Evolutionary conservation across 2,113 vertebrate genomes (phyloP), one percentile per base, ranked within the genome.

Genomic region (Nothocercus julius): DNA sequence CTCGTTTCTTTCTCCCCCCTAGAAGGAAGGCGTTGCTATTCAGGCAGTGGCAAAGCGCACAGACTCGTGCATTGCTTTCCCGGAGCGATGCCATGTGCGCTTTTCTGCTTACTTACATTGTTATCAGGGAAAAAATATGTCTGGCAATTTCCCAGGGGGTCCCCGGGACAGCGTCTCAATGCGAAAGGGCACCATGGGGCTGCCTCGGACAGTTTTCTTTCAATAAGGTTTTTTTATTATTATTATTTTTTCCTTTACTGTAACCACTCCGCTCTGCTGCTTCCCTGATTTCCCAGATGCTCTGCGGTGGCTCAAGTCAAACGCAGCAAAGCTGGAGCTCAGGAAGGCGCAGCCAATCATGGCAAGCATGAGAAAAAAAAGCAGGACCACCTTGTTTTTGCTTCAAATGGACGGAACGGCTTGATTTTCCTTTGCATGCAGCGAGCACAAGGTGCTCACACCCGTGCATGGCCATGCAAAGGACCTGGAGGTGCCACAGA

Each of bases 201-300:
- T 96, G 92, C 95, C 86, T 86, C 6, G 88, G 96, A 96, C 94
- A 94, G 94, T 95, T 96, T 97, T 96, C 94, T 97, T 97, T 95
- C 95, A 97, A 76, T 88, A 82, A 96, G 87, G 49, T 49, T 49
- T 49, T 36, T 49, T 24, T 49, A 49, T 49, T 49, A 49, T 3
- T 54, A 21, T 49, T 38, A 49, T 24, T 51, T 56, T 66, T 45
- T 44, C 47, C 25, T 75, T 62, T 74, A 96, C 97, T 97, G 96
- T 96, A 93, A 96, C 90, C 95, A 96, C 96, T 94, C 93, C 88
- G 96, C 94, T 97, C 95, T 78, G 95, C 93, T 97, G 97, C 97
- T 97, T 95, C 96, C 67, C 91, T 96, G 97, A 94, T 96, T 97
- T 94, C 95, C 95, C 97, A 97, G 97, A 97, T 97, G 97, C 66